Conservation (phyloP, 1,140 invertebrate species). For the Bombus breviceps region DNA sequence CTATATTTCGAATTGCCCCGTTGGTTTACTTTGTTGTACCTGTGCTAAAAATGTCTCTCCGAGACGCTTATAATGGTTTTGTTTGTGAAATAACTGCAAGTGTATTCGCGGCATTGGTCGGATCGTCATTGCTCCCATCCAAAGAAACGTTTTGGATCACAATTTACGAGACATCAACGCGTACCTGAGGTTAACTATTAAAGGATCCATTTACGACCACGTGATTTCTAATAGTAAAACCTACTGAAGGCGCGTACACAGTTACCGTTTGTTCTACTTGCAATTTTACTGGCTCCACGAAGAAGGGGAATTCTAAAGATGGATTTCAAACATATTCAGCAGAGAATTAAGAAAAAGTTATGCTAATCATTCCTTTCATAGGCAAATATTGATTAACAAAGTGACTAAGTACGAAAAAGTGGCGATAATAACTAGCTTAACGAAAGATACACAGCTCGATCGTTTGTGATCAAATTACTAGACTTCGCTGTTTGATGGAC, state of each 20-base stretch:
- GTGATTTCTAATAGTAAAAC: background rate
- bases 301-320: background rate
- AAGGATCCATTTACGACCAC: background rate
- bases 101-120: background rate
- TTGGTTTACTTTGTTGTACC: background rate
- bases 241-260: background rate
- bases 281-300: background rate
- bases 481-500: background rate
- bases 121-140: background rate
- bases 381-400: background rate
- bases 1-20: background rate
- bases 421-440: background rate
- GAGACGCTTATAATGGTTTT: background rate
- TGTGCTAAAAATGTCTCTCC: background rate
- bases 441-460: background rate
- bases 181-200: background rate
- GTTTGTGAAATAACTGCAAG: background rate
- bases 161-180: background rate
- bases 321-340: too few species aligned
- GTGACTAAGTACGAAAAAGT: background rate
- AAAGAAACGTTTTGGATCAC: background rate
- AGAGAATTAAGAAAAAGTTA: background rate
- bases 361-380: background rate
- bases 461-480: background rate
- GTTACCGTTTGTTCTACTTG: slow-evolving; percentile 3